These are phyloP conservation scores for Spondyliosoma cantharus DNA, from an alignment of 2,797 vertebrate species.

Conservation along the genomic window DNA sequence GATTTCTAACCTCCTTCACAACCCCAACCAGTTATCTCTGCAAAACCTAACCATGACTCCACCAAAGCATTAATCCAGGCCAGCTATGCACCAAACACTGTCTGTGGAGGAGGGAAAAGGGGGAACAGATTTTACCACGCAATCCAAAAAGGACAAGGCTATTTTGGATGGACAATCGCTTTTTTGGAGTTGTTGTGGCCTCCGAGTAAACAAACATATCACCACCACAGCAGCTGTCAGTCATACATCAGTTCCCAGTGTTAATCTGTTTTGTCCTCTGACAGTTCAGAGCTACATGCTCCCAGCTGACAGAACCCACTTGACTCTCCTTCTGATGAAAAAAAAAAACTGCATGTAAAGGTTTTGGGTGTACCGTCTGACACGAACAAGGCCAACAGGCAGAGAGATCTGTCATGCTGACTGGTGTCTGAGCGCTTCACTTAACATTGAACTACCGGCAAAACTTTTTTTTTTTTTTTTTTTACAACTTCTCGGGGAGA, in stretches of 20 bases:
- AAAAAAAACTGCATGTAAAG: constrained; percentile 40
- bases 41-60: neutral
- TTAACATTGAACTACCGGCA: constrained; percentile 61
- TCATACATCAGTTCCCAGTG: constrained; percentile 23
- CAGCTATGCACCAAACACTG: neutral
- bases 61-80: neutral
- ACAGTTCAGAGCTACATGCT: constrained; percentile 49
- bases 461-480: constrained; percentile 44
- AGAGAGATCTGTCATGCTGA: constrained; percentile 62
- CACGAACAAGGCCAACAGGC: constrained; percentile 62
- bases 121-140: neutral
- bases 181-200: neutral
- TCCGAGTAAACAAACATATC: constrained; percentile 36
- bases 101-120: neutral
- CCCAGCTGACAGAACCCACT: constrained; percentile 31
- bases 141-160: neutral
- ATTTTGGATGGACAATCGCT: neutral
- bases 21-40: neutral
- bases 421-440: constrained; percentile 56
- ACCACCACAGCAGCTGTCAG: constrained; percentile 34
- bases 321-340: constrained; percentile 26
- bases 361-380: constrained; percentile 51
- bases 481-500: constrained; percentile 64
- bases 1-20: neutral
- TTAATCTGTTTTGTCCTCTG: constrained; percentile 42